Evolutionary conservation across 2,888 invertebrate genomes (phyloP), one percentile per base, ranked within the genome.

Genomic region (Pseudococcus viburni): DNA sequence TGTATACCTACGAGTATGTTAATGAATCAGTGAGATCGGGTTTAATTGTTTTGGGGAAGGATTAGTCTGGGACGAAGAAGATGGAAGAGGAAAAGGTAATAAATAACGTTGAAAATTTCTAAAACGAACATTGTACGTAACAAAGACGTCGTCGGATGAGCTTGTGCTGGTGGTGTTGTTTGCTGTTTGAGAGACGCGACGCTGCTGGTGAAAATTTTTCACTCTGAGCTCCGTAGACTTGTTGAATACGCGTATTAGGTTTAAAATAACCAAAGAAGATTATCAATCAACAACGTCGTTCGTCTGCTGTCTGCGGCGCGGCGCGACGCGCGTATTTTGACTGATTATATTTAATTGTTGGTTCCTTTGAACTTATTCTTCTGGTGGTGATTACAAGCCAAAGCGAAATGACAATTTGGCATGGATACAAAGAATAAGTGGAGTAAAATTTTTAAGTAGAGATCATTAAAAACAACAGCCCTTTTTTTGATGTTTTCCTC

Each of bases 371-470:
- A 85, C 55, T 85, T 55, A 59, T 59, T 59, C 59, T 85, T 85
- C 48, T 59, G 85, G 51, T 85, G 19, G 22, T 39, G 59, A 85
- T 85, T 59, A 55, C 59, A 85, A 55, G 85, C 33, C 39, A n/a
- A 85, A 59, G 85, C 51, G 26, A 84, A 51, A 84, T 84, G 55
- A 85, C 85, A 85, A 85, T 85, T 85, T 85, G 85, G 85, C 85
- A 85, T 55, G 3, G 39, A 33, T 85, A 85, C 85, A 85, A 85
- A 84, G 84, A 26, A 48, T 46, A 39, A 73, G 39, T 73, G 73
- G 33, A 73, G 73, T 73, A 33, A 39, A 80, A 80, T 26, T 80
- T 80, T 42, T 80, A 80, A 80, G 80, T 80, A 80, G 80, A 42
- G 33, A 42, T 39, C 80, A 80, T 80, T 80, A 80, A 80, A 80